Base-by-base conservation (phyloP, 2,888 invertebrate species). In the Plagiodera versicolora region DNA sequence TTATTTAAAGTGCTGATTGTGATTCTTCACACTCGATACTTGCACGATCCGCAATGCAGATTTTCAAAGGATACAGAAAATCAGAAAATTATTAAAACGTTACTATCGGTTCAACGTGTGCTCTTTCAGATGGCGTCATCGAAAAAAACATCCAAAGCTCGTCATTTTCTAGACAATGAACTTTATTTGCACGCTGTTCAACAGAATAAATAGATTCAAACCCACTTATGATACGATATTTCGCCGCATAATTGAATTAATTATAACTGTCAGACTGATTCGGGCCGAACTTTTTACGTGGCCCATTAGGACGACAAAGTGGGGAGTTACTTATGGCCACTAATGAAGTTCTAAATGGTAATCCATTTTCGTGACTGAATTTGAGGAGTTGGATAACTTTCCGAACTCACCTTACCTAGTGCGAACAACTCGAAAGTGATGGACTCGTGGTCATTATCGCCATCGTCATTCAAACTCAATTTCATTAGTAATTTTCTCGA, bases 341-440 rank as follows among this genome's bases (percentile, higher is more conserved):
- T 60, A 62, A 67, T 70, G 66, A 70, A 71, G 68, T 69, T 70
- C 69, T 67, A 68, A 70, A 68, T 67, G 61, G 66, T 70, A 67
- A 71, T 69, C 68, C 67, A 68, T 68, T 68, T 70, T 69, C 55
- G 52, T 49, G 66, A 56, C 60, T 56, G 68, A 71, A 69, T 69
- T 68, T 66, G 63, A 64, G 61, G 64, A 67, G 65, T 62, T 66
- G 64, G 67, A 69, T 67, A 65, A 67, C 61, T 67, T 69, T 67
- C 14, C 14, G 61, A 64, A 58, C 59, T 47, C 62, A 63, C 62
- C 65, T 67, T 39, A 56, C 56, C 58, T 56, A 51, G 44, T 53
- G 49, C 46, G 49, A 59, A 55, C 50, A 50, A 59, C 14, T 39
- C 14, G 11, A n/a, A n/a, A 39, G 39, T 39, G 39, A 39, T 3